These are phyloP conservation scores for Malurus elegans DNA, from an alignment of 2,113 vertebrate genomes.

Conservation along the genomic window DNA sequence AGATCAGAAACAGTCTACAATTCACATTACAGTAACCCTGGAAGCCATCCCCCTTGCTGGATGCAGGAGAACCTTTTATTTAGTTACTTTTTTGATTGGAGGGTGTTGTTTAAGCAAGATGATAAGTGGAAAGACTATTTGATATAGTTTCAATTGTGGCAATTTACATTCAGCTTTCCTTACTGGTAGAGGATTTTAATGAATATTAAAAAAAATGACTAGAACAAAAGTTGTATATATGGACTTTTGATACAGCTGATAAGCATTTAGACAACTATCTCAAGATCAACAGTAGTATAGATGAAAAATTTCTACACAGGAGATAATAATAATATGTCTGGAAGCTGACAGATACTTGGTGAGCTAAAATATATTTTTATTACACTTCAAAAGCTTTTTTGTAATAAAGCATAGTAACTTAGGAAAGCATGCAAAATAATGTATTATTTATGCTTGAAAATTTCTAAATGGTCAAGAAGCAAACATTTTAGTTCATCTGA, in stretches of 20 bases:
- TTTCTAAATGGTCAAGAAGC: neutral
- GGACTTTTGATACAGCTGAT: neutral
- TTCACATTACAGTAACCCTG: neutral
- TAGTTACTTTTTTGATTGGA: neutral
- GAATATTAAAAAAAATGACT: neutral
- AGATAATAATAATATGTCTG: neutral
- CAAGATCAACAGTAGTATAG: neutral
- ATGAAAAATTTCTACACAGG: neutral
- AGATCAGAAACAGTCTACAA: neutral
- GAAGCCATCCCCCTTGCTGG: neutral
- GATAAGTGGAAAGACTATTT: neutral
- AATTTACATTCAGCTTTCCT: neutral
- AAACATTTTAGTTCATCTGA: neutral
- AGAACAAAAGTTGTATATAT: neutral
- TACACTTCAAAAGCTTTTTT: neutral
- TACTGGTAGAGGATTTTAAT: neutral
- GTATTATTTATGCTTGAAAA: neutral
- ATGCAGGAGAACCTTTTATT: neutral
- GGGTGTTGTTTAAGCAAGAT: neutral
- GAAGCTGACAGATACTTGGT: neutral
- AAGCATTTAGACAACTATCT: neutral
- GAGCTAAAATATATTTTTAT: neutral
- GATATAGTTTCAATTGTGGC: neutral
- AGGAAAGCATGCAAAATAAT: neutral
- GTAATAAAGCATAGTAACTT: neutral